A percentile compares a stretch with the other conserved stretches of the same genome.
These are phyloP conservation scores for Halcyon badia DNA, from an alignment of 2,797 vertebrate species.

Conservation along the genomic window DNA sequence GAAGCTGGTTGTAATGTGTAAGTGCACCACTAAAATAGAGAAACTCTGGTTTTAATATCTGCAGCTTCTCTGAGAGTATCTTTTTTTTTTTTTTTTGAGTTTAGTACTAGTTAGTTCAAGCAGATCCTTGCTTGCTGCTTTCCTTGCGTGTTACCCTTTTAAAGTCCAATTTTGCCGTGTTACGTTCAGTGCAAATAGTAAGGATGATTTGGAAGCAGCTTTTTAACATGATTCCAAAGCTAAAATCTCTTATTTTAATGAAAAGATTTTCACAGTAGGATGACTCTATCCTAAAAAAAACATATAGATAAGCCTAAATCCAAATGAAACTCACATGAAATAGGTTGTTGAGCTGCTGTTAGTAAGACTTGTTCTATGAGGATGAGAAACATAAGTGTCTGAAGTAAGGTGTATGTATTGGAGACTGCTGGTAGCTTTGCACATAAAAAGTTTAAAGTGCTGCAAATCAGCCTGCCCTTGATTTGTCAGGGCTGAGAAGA, in stretches of 20 bases:
- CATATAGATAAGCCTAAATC: neutral
- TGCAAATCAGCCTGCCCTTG: neutral
- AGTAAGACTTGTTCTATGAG: neutral
- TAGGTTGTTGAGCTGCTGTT: neutral
- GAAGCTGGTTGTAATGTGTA: neutral
- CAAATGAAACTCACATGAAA: neutral
- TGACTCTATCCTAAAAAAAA: neutral
- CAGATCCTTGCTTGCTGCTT: neutral
- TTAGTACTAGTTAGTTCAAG: neutral
- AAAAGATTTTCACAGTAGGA: neutral
- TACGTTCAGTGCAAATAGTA: neutral
- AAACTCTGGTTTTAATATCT: neutral
- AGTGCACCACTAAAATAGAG: neutral
- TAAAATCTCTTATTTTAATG: neutral
- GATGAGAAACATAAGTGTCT: neutral
- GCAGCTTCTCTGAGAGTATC: neutral
- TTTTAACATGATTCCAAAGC: neutral
- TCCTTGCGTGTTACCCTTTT: neutral
- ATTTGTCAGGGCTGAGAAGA: neutral
- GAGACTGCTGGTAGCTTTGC: neutral
- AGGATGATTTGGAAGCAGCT: neutral
- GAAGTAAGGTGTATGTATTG: neutral
- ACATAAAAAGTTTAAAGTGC: neutral
- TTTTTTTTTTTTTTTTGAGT: neutral
- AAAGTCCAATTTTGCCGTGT: neutral